Percentiles rank a stretch among this genome's conserved stretches.
Evolutionary conservation across 2,888 invertebrate species (phyloP).

Genomic region (Rutpela maculata): DNA sequence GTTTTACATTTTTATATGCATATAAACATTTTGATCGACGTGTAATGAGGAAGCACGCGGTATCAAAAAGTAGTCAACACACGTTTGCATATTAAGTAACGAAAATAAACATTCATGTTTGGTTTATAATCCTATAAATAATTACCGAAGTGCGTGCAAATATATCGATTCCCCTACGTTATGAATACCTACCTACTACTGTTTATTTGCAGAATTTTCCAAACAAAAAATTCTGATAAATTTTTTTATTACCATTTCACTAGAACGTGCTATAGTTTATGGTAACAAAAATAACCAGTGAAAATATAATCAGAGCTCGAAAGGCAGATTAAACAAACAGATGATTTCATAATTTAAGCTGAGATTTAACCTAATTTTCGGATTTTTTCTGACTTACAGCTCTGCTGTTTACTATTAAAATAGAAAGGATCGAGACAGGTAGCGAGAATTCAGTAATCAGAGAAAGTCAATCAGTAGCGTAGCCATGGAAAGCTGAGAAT

Average conservation of each 20-base stretch:
- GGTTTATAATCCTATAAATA: not conserved
- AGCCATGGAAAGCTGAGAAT: no score
- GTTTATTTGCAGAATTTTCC: not conserved
- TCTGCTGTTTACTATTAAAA: conserved; percentile 23
- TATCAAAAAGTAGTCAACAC: not conserved
- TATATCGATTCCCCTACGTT: not conserved
- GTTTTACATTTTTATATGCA: no score
- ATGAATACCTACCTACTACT: no score
- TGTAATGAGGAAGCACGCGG: not conserved
- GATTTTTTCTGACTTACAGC: conserved; percentile 13
- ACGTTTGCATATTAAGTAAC: not conserved
- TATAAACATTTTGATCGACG: no score
- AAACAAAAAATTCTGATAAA: not conserved
- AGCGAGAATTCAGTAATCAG: not conserved
- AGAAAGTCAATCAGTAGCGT: no score
- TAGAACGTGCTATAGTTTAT: not conserved
- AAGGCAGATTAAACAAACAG: conserved; percentile 26
- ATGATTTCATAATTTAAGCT: conserved; percentile 18
- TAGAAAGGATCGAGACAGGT: conserved; percentile 9
- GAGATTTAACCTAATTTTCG: conserved; percentile 14
- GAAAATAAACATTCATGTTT: not conserved
- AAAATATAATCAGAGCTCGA: not conserved
- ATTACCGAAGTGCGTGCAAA: not conserved
- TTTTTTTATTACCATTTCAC: conserved; percentile 8
- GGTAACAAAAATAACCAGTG: conserved; percentile 15